phyloP scores from a whole-genome alignment of 1,140 invertebrate species.

The Hyposmocoma kahamanoa region DNA sequence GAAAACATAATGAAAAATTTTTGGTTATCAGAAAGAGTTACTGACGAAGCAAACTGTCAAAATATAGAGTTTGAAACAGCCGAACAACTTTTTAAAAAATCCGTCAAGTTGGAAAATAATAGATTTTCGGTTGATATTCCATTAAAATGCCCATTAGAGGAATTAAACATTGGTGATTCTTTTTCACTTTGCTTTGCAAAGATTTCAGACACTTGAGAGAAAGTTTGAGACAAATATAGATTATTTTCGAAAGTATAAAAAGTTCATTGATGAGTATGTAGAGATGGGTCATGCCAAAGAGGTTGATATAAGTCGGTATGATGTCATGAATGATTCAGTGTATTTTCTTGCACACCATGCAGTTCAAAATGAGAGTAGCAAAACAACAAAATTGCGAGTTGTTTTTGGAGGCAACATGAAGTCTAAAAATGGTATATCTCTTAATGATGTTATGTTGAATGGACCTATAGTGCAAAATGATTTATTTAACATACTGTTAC shows the following conservation, averaged over 20 bases:
- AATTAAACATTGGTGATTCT: constrained; percentile 11
- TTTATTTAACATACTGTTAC: not conserved
- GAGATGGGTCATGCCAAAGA: constrained; percentile 16
- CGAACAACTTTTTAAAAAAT: constrained; percentile 11
- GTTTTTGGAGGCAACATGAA: constrained; percentile 1
- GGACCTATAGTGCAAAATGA: not conserved
- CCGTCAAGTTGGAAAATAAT: constrained; percentile 9
- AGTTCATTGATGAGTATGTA: constrained; percentile 26
- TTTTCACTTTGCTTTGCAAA: constrained; percentile 11
- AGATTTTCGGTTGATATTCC: constrained; percentile 12
- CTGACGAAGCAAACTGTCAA: not conserved
- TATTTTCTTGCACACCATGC: constrained; percentile 7
- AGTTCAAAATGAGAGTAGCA: not conserved
- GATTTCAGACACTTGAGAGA: constrained; percentile 11
- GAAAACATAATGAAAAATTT: constrained; percentile 10
- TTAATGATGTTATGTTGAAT: not conserved
- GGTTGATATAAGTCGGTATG: constrained; percentile 10
- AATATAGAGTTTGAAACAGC: constrained; percentile 6
- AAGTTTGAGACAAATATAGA: constrained; percentile 6
- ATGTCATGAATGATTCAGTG: not conserved
- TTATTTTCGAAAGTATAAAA: constrained; percentile 10
- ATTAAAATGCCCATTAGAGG: not conserved
- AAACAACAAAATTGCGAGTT: not conserved
- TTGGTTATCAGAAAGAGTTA: constrained; percentile 1
- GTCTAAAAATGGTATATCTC: not conserved